Percentiles rank a stretch among this genome's conserved stretches.
Conservation (phyloP, 1,140 invertebrate species). For the Neodiprion pinetum region DNA sequence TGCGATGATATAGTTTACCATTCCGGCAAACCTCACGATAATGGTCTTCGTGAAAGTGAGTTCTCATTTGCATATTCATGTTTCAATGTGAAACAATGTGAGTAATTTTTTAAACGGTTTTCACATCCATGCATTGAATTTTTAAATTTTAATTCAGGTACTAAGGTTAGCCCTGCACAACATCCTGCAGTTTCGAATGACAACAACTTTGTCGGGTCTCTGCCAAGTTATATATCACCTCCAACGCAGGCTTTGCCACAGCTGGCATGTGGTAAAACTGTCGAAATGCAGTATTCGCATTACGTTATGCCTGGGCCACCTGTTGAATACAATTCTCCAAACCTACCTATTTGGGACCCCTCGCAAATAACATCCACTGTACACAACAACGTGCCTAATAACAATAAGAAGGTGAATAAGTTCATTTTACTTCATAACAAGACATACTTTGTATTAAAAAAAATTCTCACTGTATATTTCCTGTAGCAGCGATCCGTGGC, state of each 20-base stretch:
- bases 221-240: constrained; percentile 52
- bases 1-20: constrained; percentile 48
- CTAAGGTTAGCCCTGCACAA: constrained; percentile 43
- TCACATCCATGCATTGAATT: constrained; percentile 5
- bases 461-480: not conserved
- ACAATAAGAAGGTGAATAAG: constrained; percentile 48
- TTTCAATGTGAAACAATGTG: not conserved
- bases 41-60: constrained; percentile 45
- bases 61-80: not conserved
- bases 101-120: constrained; percentile 22
- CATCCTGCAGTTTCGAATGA: constrained; percentile 48
- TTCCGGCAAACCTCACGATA: constrained; percentile 49
- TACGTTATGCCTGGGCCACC: constrained; percentile 51
- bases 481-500: constrained; percentile 60
- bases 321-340: constrained; percentile 48
- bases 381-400: constrained; percentile 45
- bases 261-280: constrained; percentile 46
- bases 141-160: constrained; percentile 46
- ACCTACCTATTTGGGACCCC: constrained; percentile 53
- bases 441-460: not conserved
- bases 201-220: constrained; percentile 51
- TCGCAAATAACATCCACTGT: constrained; percentile 46
- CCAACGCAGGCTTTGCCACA: constrained; percentile 46
- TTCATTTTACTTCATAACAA: not conserved
- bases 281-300: constrained; percentile 51